These are phyloP conservation scores for Papilio xuthus DNA, from an alignment of 1,140 invertebrate species.

Conservation along the genomic window DNA sequence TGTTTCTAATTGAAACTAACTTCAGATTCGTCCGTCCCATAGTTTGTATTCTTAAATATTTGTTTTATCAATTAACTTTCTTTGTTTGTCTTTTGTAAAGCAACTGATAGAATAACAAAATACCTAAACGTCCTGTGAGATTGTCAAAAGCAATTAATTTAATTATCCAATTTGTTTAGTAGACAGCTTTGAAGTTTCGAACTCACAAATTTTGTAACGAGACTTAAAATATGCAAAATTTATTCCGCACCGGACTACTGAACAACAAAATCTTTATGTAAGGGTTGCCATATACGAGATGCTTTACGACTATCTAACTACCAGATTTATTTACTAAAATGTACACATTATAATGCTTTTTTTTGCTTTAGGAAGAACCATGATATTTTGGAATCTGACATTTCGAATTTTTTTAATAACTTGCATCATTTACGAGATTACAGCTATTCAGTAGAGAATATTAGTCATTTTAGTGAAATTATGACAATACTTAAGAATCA, in stretches of 20 bases:
- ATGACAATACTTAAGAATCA: conserved; percentile 60
- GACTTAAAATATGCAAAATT: conserved; percentile 6
- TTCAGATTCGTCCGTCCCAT: not conserved
- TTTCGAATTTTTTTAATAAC: conserved; percentile 52
- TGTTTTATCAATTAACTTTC: conserved; percentile 6
- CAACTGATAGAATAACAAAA: not conserved
- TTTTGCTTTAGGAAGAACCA: conserved; percentile 49
- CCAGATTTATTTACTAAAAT: not conserved
- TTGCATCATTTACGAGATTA: conserved; percentile 49
- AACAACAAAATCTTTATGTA: not conserved
- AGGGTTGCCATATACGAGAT: not conserved
- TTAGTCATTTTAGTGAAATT: conserved; percentile 50
- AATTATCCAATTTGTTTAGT: conserved; percentile 17
- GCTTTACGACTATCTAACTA: not conserved
- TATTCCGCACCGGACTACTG: not conserved
- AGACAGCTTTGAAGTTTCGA: conserved; percentile 1
- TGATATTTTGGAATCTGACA: conserved; percentile 49
- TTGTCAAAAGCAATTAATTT: conserved; percentile 22
- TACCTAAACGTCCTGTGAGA: not conserved
- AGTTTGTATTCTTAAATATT: not conserved
- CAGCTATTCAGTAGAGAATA: not conserved
- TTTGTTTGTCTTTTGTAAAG: not conserved
- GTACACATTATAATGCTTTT: conserved; percentile 18
- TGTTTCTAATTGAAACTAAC: not conserved
- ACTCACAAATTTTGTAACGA: not conserved